Evolutionary conservation across 2,888 invertebrate species (phyloP), one percentile per base, ranked within the genome.

Genomic region (Podotricha telesiphe): DNA sequence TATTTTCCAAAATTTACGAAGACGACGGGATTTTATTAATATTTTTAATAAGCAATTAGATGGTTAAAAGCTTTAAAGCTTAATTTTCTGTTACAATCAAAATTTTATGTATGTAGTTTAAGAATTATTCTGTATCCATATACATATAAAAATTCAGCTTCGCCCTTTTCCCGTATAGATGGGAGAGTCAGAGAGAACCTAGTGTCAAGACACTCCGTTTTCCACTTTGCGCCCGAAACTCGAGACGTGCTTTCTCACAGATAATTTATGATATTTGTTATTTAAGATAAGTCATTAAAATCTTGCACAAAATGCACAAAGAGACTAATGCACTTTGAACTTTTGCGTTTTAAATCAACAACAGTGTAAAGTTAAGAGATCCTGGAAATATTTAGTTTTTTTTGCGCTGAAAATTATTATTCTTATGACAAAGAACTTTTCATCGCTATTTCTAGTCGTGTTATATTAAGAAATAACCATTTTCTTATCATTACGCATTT

Each of bases 1-100:
- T 80, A 76, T 77, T 71, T 37, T 19, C 48, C 17, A 48, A 62
- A 53, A 53, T 53, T 51, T 53, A 40, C 20, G 37, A 50, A 63
- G 63, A 50, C 22, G 40, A 28, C 20, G 40, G 40, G 42, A 55
- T 64, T 50, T 64, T 64, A 64, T 64, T 51, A 64, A 45, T 51
- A 42, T 53, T 55, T 48, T 64, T 64, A 19, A 45, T 28, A 64
- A 53, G 74, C 59, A 59, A 59, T 45, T 45, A 45, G 42, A 45
- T 28, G 59, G 45, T 59, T 59, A 45, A 59, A 45, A 58, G 22
- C 42, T 20, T 58, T 58, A 20, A 22, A 22, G 42, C 22, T 58
- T 58, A 8, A 58, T 58, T 42, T 42, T 22, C 42, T n/a, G 42
- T n/a, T n/a, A 42, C 20, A 42, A 42, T 42, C 15, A 42, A n/a